A percentile compares a stretch with the other conserved stretches of the same genome.
These are phyloP conservation scores for Parnassius mnemosyne DNA, from an alignment of 2,888 invertebrate genomes.

Conservation along the genomic window DNA sequence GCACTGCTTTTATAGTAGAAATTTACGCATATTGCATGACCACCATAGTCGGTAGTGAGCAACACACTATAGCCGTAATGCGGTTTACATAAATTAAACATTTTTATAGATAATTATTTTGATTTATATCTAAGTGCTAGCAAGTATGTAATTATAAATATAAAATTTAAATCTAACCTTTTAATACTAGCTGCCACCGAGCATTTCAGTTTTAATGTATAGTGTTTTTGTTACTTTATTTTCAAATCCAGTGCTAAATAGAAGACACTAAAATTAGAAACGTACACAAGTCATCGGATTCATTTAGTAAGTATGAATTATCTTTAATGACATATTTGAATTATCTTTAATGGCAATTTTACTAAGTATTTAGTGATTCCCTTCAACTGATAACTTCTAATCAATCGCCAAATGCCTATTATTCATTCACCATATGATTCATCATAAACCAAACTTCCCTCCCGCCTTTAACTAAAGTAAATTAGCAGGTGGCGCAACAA, in stretches of 20 bases:
- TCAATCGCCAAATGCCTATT: no score
- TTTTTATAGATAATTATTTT: conserved; percentile 22
- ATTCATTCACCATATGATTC: no score
- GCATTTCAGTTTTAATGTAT: conserved; percentile 1
- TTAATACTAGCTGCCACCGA: neutral
- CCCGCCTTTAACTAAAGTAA: no score
- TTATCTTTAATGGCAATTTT: no score
- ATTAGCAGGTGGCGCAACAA: no score
- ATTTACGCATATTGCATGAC: conserved; percentile 33
- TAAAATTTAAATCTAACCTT: neutral
- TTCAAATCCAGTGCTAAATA: conserved; percentile 9
- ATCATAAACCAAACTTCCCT: no score
- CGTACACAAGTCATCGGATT: no score
- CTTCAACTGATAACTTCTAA: no score
- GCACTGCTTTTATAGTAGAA: conserved; percentile 34
- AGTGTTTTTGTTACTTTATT: conserved; percentile 11
- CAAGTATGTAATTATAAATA: conserved; percentile 17
- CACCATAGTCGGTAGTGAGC: conserved; percentile 29
- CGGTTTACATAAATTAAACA: conserved; percentile 20
- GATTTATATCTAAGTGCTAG: conserved; percentile 7
- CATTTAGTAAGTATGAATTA: no score
- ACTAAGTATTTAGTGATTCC: no score
- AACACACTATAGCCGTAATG: conserved; percentile 28
- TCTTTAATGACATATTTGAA: no score
- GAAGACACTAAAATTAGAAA: neutral